Base-by-base conservation (phyloP, 2,113 vertebrate species). In the Chiloscyllium plagiosum region DNA sequence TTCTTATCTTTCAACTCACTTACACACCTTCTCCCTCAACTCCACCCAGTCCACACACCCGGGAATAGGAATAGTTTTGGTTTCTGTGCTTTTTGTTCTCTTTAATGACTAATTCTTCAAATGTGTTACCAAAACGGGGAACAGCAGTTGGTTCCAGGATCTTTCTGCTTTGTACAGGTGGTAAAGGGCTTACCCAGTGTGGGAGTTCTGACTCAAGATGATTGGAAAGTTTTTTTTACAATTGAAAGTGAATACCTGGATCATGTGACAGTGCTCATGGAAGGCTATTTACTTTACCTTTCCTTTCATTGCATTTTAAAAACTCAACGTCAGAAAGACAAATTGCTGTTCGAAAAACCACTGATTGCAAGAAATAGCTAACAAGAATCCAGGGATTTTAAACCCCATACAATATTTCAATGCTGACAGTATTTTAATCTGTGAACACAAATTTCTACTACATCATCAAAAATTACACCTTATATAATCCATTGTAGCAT, bases 311-410 rank as follows among this genome's bases (percentile, higher is more conserved):
- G 80, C 4, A 37, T 83, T 42, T 83, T 20, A 42, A 83, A 83
- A 37, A 47, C 17, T 47, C 80, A 7, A n/a, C n/a, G 52, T 90
- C 87, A 90, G 87, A 90, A 90, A 90, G 87, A 90, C 56, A 61
- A 90, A 90, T 90, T n/a, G 87, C 15, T 65, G 56, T 90, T 90
- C 56, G 56, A 90, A 65, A 90, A 65, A 0, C n/a, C 87, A 90
- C 13, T n/a, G 87, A 17, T 26, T 92, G 52, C 29, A 92, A 92
- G 87, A 92, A 92, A 65, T 92, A 61, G 33, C 87, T 92, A 92
- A 92, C 87, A 92, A 92, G 87, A 92, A 65, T 19, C 65, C 33
- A 66, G 61, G 89, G 89, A 93, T 22, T 66, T 65, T 93, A 42
- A 37, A 42, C 89, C 33, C 26, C 61, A 56, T 4, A 93, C 89